A percentile compares a stretch with the other conserved stretches of the same genome.
phyloP scores from a whole-genome alignment of 1,140 invertebrate genomes.

The Spodoptera litura region DNA sequence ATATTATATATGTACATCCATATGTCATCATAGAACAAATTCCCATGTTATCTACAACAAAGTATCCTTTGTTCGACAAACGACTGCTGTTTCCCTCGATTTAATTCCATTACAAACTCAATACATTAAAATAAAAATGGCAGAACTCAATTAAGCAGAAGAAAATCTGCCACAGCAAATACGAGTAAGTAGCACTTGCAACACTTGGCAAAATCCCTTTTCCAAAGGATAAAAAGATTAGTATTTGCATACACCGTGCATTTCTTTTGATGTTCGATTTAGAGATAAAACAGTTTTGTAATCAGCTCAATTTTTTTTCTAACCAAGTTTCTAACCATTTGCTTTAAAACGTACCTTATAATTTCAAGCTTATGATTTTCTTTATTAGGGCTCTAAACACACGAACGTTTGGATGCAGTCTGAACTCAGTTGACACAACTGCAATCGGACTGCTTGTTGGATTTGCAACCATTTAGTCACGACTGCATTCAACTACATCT shows the following conservation, averaged over 20 bases:
- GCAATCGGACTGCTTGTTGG: no score
- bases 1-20: no score
- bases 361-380: no score
- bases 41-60: no score
- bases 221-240: background rate
- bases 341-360: no score
- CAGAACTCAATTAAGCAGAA: conserved; percentile 15
- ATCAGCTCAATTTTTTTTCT: background rate
- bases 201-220: conserved; percentile 11
- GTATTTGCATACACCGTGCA: conserved; percentile 19
- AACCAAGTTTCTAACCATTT: no score
- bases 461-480: no score
- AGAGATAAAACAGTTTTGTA: background rate
- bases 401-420: no score
- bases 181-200: background rate
- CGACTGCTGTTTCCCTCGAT: background rate
- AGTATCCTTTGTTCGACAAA: background rate
- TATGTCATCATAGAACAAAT: no score
- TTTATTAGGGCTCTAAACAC: no score
- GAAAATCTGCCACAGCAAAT: conserved; percentile 18
- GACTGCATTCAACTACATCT: no score
- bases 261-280: conserved; percentile 2
- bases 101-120: conserved; percentile 19
- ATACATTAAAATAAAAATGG: background rate
- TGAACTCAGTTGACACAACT: no score